These are phyloP conservation scores for Ectemnius cavifrons DNA, from an alignment of 2,888 invertebrate genomes.

Conservation along the genomic window DNA sequence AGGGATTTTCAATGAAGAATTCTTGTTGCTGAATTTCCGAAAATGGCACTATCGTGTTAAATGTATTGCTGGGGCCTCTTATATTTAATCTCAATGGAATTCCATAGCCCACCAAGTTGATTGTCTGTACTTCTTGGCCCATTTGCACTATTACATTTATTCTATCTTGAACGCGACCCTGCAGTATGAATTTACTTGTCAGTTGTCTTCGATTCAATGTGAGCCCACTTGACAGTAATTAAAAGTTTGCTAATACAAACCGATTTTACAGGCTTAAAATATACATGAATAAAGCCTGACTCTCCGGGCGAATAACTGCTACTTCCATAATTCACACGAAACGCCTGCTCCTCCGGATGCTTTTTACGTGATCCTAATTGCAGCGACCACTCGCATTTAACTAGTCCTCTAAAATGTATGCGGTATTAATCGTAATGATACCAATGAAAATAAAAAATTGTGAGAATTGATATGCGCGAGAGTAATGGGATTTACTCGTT, in stretches of 20 bases:
- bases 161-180: constrained; percentile 74
- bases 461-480: too few relatives aligned
- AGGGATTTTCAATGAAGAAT: constrained; percentile 83
- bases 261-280: constrained; percentile 81
- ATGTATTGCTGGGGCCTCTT: constrained; percentile 79
- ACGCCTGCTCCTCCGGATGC: constrained; percentile 42
- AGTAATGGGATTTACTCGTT: constrained; percentile 72
- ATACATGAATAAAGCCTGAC: constrained; percentile 79
- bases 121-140: constrained; percentile 78
- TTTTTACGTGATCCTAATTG: constrained; percentile 53
- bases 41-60: constrained; percentile 83
- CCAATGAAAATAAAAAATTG: too few relatives aligned
- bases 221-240: too few relatives aligned
- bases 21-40: constrained; percentile 80
- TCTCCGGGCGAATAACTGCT: constrained; percentile 79
- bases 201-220: too few relatives aligned
- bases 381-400: constrained; percentile 81
- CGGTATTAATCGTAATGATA: too few relatives aligned
- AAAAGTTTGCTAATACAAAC: constrained; percentile 41
- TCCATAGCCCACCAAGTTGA: constrained; percentile 80
- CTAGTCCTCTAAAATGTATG: constrained; percentile 79
- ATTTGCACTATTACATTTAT: constrained; percentile 78
- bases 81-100: constrained; percentile 80
- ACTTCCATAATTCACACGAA: constrained; percentile 68
- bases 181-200: constrained; percentile 2